Evolutionary conservation across 2,113 vertebrate species (phyloP).

Genomic region (Ictalurus punctatus): DNA sequence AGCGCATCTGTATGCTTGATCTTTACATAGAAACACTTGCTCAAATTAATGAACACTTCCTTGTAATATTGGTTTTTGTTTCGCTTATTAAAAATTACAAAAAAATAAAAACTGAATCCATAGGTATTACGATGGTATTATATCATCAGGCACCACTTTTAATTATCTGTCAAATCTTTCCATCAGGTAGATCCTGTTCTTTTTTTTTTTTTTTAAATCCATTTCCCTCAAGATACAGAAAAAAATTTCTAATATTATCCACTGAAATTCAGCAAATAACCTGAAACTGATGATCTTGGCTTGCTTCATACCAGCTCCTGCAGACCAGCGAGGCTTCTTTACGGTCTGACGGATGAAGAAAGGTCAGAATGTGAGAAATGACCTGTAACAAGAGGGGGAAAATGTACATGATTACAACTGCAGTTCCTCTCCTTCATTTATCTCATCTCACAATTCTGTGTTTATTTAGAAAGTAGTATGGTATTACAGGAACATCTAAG

Average conservation of each 20-base stretch:
- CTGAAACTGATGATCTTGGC: conserved; percentile 78
- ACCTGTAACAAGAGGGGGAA: conserved; percentile 65
- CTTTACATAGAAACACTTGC: not conserved
- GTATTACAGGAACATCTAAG: not conserved
- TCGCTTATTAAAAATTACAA: not conserved
- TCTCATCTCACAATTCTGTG: not conserved
- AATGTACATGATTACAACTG: not conserved
- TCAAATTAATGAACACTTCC: not conserved
- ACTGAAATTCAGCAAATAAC: conserved; percentile 56
- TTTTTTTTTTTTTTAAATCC: not conserved
- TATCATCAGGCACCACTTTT: too few species aligned
- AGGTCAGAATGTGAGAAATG: conserved; percentile 79
- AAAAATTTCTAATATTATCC: not conserved
- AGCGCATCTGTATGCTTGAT: too few species aligned
- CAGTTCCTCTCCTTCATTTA: not conserved
- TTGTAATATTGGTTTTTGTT: not conserved
- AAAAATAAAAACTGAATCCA: not conserved
- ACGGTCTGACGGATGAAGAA: conserved; percentile 78
- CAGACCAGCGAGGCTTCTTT: conserved; percentile 83
- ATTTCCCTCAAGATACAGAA: not conserved
- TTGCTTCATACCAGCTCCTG: conserved; percentile 79
- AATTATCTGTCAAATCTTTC: not conserved
- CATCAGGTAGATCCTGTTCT: not conserved
- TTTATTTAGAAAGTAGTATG: not conserved
- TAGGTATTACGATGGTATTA: not conserved